Percentiles rank a stretch among this genome's conserved stretches.
phyloP scores from a whole-genome alignment of 1,140 invertebrate species.

The Brachionus sp. region DNA sequence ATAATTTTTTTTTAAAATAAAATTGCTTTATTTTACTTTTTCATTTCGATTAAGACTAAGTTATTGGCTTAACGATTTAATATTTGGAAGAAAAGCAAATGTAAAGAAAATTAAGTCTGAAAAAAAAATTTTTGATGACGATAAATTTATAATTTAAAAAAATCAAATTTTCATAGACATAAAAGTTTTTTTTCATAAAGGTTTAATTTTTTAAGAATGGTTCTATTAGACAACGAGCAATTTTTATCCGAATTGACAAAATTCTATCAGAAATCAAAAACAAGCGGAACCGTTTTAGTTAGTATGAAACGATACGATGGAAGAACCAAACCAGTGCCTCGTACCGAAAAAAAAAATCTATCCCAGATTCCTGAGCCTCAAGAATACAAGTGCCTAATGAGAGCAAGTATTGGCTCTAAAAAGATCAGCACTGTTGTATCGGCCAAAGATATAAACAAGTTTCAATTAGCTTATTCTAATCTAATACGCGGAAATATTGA shows the following conservation, averaged over 20 bases:
- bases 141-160: constrained; percentile 20
- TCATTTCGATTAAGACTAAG: not conserved
- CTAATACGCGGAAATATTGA: constrained; percentile 78
- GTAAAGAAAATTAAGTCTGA: not conserved
- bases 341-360: constrained; percentile 46
- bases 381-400: constrained; percentile 71
- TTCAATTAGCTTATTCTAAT: constrained; percentile 77
- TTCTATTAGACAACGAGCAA: constrained; percentile 49
- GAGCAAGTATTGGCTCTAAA: constrained; percentile 69
- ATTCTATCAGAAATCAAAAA: constrained; percentile 59
- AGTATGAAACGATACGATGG: constrained; percentile 68
- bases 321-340: constrained; percentile 66
- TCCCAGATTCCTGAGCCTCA: constrained; percentile 64
- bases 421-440: constrained; percentile 75
- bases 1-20: too few species aligned
- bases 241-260: constrained; percentile 61
- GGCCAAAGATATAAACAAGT: constrained; percentile 74
- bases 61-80: not conserved
- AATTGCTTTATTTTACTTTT: too few species aligned
- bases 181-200: not conserved
- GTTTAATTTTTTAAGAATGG: not conserved
- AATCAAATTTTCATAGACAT: not conserved
- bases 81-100: not conserved
- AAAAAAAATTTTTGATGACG: not conserved
- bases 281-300: constrained; percentile 55